These are phyloP conservation scores for Caranx melampygus DNA, from an alignment of 2,113 vertebrate species.

Conservation along the genomic window DNA sequence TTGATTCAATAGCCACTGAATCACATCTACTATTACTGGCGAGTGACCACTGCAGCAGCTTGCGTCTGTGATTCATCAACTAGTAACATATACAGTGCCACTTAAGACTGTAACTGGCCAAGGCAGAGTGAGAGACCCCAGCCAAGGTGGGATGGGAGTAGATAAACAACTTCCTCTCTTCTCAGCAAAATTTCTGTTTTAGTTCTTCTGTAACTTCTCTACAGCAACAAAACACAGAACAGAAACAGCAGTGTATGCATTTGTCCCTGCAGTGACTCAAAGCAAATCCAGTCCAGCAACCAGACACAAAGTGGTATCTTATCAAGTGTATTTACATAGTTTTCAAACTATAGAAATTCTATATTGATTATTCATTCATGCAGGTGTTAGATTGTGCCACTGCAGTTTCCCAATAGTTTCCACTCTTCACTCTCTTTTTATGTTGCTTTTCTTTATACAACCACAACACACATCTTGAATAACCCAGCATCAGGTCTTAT, in stretches of 20 bases:
- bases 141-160: not conserved
- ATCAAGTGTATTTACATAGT: not conserved
- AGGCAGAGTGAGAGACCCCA: not conserved
- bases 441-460: not conserved
- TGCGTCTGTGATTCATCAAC: conserved; percentile 8
- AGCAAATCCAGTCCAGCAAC: not conserved
- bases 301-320: not conserved
- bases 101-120: not conserved
- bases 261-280: not conserved
- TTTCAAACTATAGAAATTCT: not conserved
- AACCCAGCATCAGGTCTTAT: not conserved
- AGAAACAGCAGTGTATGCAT: not conserved
- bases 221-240: not conserved
- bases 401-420: not conserved
- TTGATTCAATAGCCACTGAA: conserved; percentile 16
- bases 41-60: not conserved
- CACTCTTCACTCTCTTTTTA: not conserved
- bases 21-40: not conserved
- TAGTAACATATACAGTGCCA: conserved; percentile 5
- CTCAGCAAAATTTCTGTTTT: not conserved
- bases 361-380: not conserved
- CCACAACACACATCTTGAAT: not conserved
- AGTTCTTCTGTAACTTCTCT: not conserved
- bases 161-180: not conserved
- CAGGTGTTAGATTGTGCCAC: not conserved